Percentiles rank a stretch among this genome's conserved stretches.
Conservation (phyloP, 2,113 vertebrate species). For the Mus spicilegus region DNA sequence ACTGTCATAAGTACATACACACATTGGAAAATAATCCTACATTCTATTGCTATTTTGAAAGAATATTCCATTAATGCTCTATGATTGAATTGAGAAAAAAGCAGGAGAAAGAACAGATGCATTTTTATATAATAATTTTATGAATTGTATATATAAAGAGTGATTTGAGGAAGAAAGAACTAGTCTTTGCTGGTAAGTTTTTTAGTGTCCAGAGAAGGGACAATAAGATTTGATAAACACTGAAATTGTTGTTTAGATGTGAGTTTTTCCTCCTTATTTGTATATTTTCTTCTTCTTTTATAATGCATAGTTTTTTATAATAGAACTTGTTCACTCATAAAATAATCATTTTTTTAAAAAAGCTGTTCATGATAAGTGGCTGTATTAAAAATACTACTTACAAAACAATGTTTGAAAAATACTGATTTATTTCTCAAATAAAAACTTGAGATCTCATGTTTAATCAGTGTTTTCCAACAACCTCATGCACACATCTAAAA, state of each 20-base stretch:
- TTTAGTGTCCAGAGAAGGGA: neutral
- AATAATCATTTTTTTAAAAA: neutral
- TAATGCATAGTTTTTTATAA: neutral
- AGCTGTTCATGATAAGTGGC: neutral
- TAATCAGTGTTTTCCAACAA: neutral
- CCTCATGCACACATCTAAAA: neutral
- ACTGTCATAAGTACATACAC: too few relatives aligned
- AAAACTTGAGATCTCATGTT: neutral
- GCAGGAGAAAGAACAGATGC: neutral
- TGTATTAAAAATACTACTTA: neutral
- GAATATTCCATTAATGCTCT: neutral
- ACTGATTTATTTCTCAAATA: neutral
- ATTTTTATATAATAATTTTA: conserved; percentile 23
- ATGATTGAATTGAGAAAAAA: neutral
- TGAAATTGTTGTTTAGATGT: neutral
- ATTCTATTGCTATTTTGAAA: neutral
- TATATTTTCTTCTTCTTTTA: neutral
- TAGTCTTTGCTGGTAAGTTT: neutral
- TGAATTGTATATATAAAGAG: neutral
- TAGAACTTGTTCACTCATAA: neutral
- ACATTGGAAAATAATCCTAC: neutral
- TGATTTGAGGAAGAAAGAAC: neutral
- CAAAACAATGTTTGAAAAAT: neutral
- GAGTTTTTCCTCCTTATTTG: neutral
- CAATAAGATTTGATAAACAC: neutral